Evolutionary conservation across 1,140 invertebrate genomes (phyloP), one percentile per base, ranked within the genome.

Genomic region (Melitaea cinxia): DNA sequence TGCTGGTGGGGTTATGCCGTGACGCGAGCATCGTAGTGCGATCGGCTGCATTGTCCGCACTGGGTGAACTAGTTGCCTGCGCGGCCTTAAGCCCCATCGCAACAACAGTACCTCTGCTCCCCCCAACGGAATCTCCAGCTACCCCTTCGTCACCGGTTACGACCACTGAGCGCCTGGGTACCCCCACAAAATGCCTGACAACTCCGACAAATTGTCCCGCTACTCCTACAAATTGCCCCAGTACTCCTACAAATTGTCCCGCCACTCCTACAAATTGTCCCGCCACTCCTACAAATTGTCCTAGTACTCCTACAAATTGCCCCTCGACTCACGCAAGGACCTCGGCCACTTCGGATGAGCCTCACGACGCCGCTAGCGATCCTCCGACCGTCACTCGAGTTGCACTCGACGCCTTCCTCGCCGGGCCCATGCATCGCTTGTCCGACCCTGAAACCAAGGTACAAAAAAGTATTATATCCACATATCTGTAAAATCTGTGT

Each of bases 391-490:
- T 10, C 1, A 33, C 30, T 6, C 7, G 30, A 33, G 53, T 65
- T 0, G 63, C 78, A 1, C 54, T 87, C 6, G 83, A 89, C 28
- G 85, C 89, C 12, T 91, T 91, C 72, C 80, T 91, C 14, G 39
- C 75, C 5, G 90, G 89, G 5, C 87, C 86, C 1, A 72, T 91
- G 72, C 80, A 86, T 58, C 91, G 91, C 54, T 75, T 91, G 0
- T 83, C 83, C 5, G 91, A 91, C 52, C 89, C 89, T 1, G 91
- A 91, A 39, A 61, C 65, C 23, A 89, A 84, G 81, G 86, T 88
- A 23, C 10, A 15, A 10, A 14, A 17, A 15, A 4, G 9, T 19
- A 2, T 26, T 6, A 26, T 4, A 6, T 26, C 24, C 24, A 26
- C 24, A 4, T 26, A 4, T 26, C 24, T 4, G n/a, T n/a, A n/a